Percentiles rank a stretch among this genome's conserved stretches.
Conservation (phyloP, 64 coral and sea anemone species). For the Pocillopora verrucosa region DNA sequence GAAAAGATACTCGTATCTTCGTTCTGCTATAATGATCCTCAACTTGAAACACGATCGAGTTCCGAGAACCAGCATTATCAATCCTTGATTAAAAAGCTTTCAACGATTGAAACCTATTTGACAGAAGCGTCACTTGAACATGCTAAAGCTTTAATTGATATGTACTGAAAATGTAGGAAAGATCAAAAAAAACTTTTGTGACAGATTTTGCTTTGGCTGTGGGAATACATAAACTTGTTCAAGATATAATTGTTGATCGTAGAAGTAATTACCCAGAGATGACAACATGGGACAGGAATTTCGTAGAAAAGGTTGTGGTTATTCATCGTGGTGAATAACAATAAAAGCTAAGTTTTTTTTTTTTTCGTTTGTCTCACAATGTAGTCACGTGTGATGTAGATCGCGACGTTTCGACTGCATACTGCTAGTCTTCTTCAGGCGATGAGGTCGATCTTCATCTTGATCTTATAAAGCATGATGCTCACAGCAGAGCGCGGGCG, state of each 20-base stretch:
- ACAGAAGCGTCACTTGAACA: background rate
- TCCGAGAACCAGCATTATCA: background rate
- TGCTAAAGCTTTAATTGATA: background rate
- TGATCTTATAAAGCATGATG: no score
- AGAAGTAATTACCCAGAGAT: background rate
- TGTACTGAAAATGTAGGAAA: background rate
- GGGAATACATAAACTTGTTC: conserved; percentile 5
- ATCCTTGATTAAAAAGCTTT: background rate
- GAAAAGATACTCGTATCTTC: background rate
- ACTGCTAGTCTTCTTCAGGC: no score
- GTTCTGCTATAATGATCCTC: conserved; percentile 9
- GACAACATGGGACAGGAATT: conserved; percentile 5
- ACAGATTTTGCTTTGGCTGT: conserved; percentile 17
- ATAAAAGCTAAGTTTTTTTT: no score
- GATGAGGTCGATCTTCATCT: no score
- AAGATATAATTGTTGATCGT: background rate
- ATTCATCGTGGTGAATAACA: no score
- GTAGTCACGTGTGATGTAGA: no score
- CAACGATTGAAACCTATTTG: background rate
- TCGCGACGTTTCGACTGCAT: no score
- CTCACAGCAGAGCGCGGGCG: no score
- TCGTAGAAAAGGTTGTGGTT: no score
- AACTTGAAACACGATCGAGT: background rate
- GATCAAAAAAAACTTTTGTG: background rate
- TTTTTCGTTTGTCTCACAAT: no score